Evolutionary conservation across 2,113 vertebrate genomes (phyloP).

Genomic region (Cardinalis cardinalis): DNA sequence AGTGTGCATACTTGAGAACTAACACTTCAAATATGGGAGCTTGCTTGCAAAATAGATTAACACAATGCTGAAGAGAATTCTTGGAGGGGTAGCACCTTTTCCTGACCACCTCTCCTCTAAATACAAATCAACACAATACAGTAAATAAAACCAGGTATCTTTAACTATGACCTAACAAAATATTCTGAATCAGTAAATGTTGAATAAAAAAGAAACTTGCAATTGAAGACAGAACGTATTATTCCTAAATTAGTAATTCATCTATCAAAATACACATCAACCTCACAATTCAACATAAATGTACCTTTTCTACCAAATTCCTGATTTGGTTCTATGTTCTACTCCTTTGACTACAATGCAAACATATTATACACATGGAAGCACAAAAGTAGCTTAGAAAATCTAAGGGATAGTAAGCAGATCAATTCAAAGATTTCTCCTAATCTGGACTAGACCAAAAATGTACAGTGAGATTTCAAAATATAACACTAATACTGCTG

Average conservation of each 20-base stretch:
- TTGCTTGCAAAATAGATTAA: background rate
- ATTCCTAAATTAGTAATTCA: background rate
- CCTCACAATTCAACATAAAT: background rate
- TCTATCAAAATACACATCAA: background rate
- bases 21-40: background rate
- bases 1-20: background rate
- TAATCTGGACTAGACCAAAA: background rate
- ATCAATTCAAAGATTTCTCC: slow-evolving; percentile 27
- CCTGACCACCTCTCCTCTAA: background rate
- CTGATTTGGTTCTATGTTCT: background rate
- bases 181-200: background rate
- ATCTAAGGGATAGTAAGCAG: slow-evolving; percentile 12
- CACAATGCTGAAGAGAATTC: background rate
- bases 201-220: background rate
- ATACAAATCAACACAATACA: background rate
- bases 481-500: background rate
- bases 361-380: background rate
- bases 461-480: background rate
- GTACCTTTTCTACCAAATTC: background rate
- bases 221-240: background rate
- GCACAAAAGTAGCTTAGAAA: slow-evolving; percentile 20
- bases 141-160: background rate
- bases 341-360: background rate
- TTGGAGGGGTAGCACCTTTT: background rate
- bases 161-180: background rate